A percentile compares a stretch with the other conserved stretches of the same genome.
Evolutionary conservation across 2,888 invertebrate genomes (phyloP).

Genomic region (Leuctra nigra): DNA sequence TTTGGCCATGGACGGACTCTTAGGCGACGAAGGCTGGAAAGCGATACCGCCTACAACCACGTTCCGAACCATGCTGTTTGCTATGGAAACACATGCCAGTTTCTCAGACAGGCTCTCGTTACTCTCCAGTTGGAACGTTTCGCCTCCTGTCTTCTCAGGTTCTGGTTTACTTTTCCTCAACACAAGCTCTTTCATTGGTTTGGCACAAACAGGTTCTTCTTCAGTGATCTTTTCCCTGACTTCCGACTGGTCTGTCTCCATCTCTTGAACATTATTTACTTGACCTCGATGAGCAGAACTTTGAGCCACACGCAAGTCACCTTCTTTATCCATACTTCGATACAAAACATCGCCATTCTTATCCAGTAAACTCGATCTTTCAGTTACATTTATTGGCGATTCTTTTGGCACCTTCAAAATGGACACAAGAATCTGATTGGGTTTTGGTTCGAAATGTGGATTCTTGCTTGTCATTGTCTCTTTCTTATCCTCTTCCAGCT

Average conservation of each 20-base stretch:
- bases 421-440: too few relatives aligned
- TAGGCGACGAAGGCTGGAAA: conserved; percentile 14
- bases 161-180: background rate
- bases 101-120: conserved; percentile 6
- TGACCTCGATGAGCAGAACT: too few relatives aligned
- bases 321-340: too few relatives aligned
- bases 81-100: conserved; percentile 1
- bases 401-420: background rate
- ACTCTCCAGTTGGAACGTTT: background rate
- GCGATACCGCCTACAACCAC: conserved; percentile 55
- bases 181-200: background rate
- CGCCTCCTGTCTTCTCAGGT: background rate
- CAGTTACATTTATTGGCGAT: background rate
- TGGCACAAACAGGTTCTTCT: background rate
- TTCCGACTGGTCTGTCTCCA: background rate
- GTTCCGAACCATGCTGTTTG: conserved; percentile 42
- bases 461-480: too few relatives aligned
- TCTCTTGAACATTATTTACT: background rate
- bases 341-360: background rate
- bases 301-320: background rate
- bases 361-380: background rate
- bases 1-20: conserved; percentile 31
- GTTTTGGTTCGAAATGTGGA: too few relatives aligned
- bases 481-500: background rate
- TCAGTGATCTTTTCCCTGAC: background rate